Evolutionary conservation across 2,797 vertebrate genomes (phyloP).

Genomic region (Sebastes oblongus): DNA sequence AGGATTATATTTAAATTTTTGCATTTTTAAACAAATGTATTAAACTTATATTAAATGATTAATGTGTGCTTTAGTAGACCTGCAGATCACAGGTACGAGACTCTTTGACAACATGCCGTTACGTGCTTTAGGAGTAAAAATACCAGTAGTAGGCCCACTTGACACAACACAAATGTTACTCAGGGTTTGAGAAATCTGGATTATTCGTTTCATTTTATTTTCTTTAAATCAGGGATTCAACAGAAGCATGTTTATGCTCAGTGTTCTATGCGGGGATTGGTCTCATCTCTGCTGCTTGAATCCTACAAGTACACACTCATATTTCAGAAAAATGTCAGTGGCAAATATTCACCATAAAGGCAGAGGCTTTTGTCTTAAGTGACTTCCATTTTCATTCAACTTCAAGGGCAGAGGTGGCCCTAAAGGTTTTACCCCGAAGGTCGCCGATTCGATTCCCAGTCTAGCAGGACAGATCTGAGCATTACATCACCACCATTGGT

Average conservation of each 20-base stretch:
- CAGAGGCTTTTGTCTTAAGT: not conserved
- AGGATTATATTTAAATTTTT: not conserved
- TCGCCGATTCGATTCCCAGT: not conserved
- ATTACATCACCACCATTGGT: not conserved
- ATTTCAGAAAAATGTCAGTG: not conserved
- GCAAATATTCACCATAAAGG: not conserved
- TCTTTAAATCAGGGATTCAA: not conserved
- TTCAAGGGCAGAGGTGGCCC: not conserved
- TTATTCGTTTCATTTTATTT: not conserved
- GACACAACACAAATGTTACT: slow-evolving; percentile 19
- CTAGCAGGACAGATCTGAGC: not conserved
- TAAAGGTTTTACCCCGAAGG: not conserved
- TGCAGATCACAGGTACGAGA: not conserved
- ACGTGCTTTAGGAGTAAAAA: not conserved
- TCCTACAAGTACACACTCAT: not conserved
- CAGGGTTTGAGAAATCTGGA: not conserved
- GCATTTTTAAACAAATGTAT: not conserved
- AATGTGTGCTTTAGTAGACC: not conserved
- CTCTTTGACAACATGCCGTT: not conserved
- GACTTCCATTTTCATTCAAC: too few relatives aligned
- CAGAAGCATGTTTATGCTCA: not conserved
- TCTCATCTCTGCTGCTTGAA: not conserved
- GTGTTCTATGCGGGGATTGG: not conserved
- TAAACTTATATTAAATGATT: not conserved
- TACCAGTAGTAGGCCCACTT: not conserved